Evolutionary conservation across 2,888 invertebrate species (phyloP).

Genomic region (Eupithecia vulgata): DNA sequence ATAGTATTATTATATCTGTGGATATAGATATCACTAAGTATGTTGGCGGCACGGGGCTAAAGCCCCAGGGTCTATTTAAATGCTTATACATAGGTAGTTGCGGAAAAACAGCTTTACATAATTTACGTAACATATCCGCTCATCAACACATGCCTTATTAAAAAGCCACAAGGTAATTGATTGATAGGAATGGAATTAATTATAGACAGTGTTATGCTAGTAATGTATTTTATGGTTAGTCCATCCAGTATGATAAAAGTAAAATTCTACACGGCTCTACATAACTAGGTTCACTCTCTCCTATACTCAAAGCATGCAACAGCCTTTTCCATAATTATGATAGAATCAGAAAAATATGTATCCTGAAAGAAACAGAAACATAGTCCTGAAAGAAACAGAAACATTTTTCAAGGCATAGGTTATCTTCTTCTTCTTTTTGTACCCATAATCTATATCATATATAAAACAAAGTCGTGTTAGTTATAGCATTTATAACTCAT

Average conservation of each 20-base stretch:
- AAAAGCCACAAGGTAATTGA: constrained; percentile 10
- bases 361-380: neutral
- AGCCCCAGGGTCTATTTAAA: constrained; percentile 41
- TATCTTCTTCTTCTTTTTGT: too few species aligned
- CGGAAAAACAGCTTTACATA: constrained; percentile 42
- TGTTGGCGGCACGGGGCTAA: constrained; percentile 46
- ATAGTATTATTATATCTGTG: too few species aligned
- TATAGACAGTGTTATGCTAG: neutral
- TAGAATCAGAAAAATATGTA: neutral
- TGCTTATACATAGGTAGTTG: constrained; percentile 40
- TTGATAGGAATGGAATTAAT: constrained; percentile 6
- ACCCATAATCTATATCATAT: too few species aligned
- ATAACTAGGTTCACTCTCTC: neutral
- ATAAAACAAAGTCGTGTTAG: too few species aligned
- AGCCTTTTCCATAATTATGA: neutral
- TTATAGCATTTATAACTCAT: too few species aligned
- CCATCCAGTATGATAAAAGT: neutral
- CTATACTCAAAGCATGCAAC: neutral
- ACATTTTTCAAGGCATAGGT: neutral
- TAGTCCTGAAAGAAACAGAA: neutral
- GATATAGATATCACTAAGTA: too few species aligned
- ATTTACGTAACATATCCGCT: constrained; percentile 15
- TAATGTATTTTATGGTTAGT: neutral
- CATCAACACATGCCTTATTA: constrained; percentile 14
- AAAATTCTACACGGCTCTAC: neutral